Base-by-base conservation (phyloP, 2,113 vertebrate species). In the Melierax canorus region DNA sequence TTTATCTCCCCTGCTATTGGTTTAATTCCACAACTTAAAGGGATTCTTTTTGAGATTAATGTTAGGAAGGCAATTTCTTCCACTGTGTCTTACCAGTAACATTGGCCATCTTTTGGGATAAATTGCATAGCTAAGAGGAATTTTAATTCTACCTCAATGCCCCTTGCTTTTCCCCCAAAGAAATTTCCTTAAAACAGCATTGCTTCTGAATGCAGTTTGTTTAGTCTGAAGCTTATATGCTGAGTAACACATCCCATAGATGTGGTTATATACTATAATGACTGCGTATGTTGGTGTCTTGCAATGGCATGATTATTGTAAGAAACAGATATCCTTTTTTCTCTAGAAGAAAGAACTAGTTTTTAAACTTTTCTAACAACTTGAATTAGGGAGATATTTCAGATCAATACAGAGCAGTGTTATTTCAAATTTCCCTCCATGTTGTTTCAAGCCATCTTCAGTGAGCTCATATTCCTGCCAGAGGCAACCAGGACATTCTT, bases 1-100 rank as follows among this genome's bases (percentile, higher is more conserved):
- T 88, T 88, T 75, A 90, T 92, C 56, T 94, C 55, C 46, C 27
- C 56, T 84, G 50, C 6, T 60, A 16, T 36, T 64, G 21, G 45
- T 41, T 73, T 60, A 83, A 86, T 94, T 84, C 80, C 75, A 77
- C 63, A 77, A 17, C 2, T 88, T 51, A 41, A 92, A 96, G 76
- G 39, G 51, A n/a, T 92, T 93, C 43, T 77, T 91, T 88, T 39
- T 55, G 76, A 94, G 56, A 91, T 94, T 64, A 60, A n/a, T 72
- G 20, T 29, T 63, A 77, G 39, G 62, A 64, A 85, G 24, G 34
- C 46, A 71, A 11, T 51, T 91, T 75, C 69, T 95, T 80, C 80
- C 39, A 17, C 60, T 68, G 13, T 20, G 16, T 38, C 45, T 71
- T 84, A 17, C 58, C 51, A 48, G 27, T 38, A 67, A 67, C 34